A percentile compares a stretch with the other conserved stretches of the same genome.
Evolutionary conservation across 2,888 invertebrate species (phyloP).

Genomic region (Ditula angustiorana): DNA sequence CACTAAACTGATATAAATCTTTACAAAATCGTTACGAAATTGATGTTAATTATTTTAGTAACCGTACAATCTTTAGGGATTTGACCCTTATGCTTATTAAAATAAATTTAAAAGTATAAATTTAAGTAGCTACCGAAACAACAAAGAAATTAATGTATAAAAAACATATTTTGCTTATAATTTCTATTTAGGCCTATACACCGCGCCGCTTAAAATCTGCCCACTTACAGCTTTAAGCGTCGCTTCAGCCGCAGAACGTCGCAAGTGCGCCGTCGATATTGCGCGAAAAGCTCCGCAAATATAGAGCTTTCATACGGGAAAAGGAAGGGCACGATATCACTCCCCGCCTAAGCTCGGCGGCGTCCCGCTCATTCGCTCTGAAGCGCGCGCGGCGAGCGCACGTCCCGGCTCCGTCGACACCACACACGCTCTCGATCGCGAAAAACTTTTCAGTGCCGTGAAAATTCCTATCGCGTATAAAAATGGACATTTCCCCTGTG

Average conservation of each 20-base stretch:
- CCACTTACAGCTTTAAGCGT: constrained; percentile 82
- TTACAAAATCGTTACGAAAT: too few species aligned
- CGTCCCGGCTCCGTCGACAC: constrained; percentile 53
- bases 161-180: constrained; percentile 48
- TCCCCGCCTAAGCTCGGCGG: constrained; percentile 70
- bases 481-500: constrained; percentile 71
- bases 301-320: constrained; percentile 70
- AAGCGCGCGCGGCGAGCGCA: constrained; percentile 62
- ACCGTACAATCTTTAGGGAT: too few species aligned
- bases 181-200: constrained; percentile 82
- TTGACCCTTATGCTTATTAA: too few species aligned
- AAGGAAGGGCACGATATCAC: constrained; percentile 69
- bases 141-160: too few species aligned
- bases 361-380: constrained; percentile 73
- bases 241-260: constrained; percentile 55
- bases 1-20: too few species aligned
- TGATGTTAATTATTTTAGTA: too few species aligned
- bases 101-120: too few species aligned
- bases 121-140: too few species aligned
- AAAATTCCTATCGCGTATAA: constrained; percentile 52
- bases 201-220: constrained; percentile 79
- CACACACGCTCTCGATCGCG: constrained; percentile 68
- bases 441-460: constrained; percentile 80
- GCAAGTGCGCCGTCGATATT: constrained; percentile 55
- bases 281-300: constrained; percentile 75